phyloP scores from a whole-genome alignment of 2,888 invertebrate species.

The Hipparchia sbordonii region DNA sequence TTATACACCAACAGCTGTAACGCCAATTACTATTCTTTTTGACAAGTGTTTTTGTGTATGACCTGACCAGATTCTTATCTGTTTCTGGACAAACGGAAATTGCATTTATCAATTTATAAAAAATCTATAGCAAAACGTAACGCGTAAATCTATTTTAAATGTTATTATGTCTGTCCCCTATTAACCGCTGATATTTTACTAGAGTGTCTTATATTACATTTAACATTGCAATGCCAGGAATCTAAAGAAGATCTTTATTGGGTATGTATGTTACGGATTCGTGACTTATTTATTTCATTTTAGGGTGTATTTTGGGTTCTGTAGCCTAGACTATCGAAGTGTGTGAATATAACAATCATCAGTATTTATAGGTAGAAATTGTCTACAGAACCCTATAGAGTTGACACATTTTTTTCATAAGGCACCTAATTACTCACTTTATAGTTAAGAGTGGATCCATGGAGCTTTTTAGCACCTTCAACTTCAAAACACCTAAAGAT shows the following conservation, averaged over 20 bases:
- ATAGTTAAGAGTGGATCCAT: background rate
- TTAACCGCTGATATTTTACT: conserved; percentile 12
- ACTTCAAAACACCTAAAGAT: background rate
- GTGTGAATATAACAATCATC: background rate
- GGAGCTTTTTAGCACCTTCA: background rate
- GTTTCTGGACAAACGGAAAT: no score
- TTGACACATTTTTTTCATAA: background rate
- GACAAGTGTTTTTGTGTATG: no score
- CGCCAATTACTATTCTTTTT: no score
- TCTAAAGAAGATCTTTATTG: conserved; percentile 64
- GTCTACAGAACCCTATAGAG: background rate
- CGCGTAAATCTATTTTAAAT: background rate
- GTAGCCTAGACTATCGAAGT: background rate
- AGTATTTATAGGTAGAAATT: background rate
- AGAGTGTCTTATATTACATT: conserved; percentile 45
- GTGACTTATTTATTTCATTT: conserved; percentile 4
- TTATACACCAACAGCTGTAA: no score
- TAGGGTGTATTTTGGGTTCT: conserved; percentile 2
- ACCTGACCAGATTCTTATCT: no score
- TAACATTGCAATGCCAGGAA: conserved; percentile 63
- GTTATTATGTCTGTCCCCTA: conserved; percentile 2
- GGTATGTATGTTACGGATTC: conserved; percentile 59
- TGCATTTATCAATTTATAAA: no score
- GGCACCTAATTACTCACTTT: conserved; percentile 5
- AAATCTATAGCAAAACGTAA: no score